Conservation (phyloP, 2,888 invertebrate genomes). For the Thereva unica region DNA sequence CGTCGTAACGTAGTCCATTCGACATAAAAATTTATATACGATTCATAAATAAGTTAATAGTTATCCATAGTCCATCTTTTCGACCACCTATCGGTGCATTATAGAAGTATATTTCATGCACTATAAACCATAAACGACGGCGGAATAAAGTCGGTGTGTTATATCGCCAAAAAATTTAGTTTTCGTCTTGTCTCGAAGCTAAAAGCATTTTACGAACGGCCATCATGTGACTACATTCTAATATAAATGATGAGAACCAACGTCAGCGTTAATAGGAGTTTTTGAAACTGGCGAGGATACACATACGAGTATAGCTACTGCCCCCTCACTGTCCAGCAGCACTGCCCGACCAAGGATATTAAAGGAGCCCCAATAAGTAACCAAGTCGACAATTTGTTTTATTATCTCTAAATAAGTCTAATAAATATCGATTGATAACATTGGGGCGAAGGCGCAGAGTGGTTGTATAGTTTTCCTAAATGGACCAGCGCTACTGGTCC, state of each 20-base stretch:
- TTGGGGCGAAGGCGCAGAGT: slow-evolving; percentile 16
- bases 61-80: no score
- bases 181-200: neutral
- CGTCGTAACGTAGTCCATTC: no score
- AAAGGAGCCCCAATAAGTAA: slow-evolving; percentile 30
- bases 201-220: neutral
- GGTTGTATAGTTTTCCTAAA: slow-evolving; percentile 9
- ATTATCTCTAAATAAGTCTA: slow-evolving; percentile 36
- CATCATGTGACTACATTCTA: slow-evolving; percentile 15
- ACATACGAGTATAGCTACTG: no score
- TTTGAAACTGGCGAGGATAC: slow-evolving; percentile 1
- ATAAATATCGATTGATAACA: slow-evolving; percentile 40
- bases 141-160: no score
- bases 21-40: no score
- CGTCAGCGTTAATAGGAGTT: slow-evolving; percentile 20
- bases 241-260: slow-evolving; percentile 15
- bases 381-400: slow-evolving; percentile 39
- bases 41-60: no score
- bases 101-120: no score
- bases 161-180: no score
- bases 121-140: no score
- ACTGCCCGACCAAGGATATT: slow-evolving; percentile 12
- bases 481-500: neutral
- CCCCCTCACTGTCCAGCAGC: neutral
- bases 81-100: no score